These are phyloP conservation scores for Epinotia nisella DNA, from an alignment of 2,888 invertebrate species.

Conservation along the genomic window DNA sequence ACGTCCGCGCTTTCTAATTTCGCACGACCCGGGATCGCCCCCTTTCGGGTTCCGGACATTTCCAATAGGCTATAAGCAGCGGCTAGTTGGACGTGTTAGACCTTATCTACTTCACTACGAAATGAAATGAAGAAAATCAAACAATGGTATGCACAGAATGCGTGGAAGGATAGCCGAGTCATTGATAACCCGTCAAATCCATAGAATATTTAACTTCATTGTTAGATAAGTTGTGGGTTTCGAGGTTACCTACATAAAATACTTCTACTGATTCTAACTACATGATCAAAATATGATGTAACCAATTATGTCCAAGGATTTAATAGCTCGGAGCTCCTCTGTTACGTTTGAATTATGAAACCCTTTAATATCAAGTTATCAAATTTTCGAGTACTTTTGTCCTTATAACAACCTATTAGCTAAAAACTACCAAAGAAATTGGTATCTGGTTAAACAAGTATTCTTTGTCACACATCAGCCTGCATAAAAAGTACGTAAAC, in stretches of 20 bases:
- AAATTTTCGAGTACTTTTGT: background rate
- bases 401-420: background rate
- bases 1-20: conserved; percentile 76
- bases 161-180: background rate
- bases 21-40: conserved; percentile 53
- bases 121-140: background rate
- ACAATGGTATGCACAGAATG: background rate
- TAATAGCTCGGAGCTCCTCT: too few species aligned
- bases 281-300: too few species aligned
- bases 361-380: background rate
- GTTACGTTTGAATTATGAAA: too few species aligned
- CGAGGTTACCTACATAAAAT: too few species aligned
- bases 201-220: background rate
- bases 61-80: conserved; percentile 22
- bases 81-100: conserved; percentile 1
- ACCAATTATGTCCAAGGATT: too few species aligned
- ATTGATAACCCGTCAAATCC: background rate
- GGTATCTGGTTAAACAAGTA: background rate
- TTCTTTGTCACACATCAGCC: background rate
- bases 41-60: conserved; percentile 29
- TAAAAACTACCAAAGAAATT: background rate
- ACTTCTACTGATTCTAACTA: too few species aligned
- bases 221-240: too few species aligned
- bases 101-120: too few species aligned
- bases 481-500: too few species aligned